Evolutionary conservation across 2,888 invertebrate species (phyloP).

Genomic region (Stictocephala bisonia): DNA sequence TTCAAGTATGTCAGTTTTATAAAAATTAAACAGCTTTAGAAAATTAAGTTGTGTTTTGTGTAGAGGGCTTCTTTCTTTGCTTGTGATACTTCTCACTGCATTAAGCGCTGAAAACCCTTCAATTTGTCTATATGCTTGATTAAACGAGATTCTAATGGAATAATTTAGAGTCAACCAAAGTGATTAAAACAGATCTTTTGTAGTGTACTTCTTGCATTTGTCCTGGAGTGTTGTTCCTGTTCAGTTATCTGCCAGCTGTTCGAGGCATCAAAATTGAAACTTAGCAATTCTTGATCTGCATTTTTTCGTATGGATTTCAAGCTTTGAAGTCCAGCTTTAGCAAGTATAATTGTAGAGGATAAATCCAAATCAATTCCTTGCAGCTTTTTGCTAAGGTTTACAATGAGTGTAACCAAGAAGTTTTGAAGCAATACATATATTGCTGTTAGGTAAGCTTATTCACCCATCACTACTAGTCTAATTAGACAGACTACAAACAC

Average conservation of each 20-base stretch:
- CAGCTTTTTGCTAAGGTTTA: conserved; percentile 9
- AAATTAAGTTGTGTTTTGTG: conserved; percentile 7
- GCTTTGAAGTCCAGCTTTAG: background rate
- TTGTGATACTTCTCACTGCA: too few relatives aligned
- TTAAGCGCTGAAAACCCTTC: conserved; percentile 13
- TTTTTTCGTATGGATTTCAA: conserved; percentile 13
- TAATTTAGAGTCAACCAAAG: conserved; percentile 5
- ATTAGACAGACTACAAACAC: too few relatives aligned
- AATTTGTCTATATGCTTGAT: too few relatives aligned
- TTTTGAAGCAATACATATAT: too few relatives aligned
- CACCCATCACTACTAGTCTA: too few relatives aligned
- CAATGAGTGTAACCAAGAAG: conserved; percentile 8
- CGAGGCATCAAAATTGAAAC: background rate
- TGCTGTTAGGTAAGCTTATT: too few relatives aligned
- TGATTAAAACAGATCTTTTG: background rate
- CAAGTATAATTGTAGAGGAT: background rate
- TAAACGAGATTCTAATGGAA: background rate
- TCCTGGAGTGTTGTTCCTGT: background rate
- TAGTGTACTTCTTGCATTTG: conserved; percentile 6
- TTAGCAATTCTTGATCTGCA: conserved; percentile 1
- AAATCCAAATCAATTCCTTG: background rate
- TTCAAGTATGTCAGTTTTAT: conserved; percentile 1
- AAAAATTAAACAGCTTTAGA: conserved; percentile 3
- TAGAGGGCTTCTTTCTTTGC: background rate
- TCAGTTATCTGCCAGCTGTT: background rate